Conservation (phyloP, 2,888 invertebrate species). For the Chrysolina haemoptera region DNA sequence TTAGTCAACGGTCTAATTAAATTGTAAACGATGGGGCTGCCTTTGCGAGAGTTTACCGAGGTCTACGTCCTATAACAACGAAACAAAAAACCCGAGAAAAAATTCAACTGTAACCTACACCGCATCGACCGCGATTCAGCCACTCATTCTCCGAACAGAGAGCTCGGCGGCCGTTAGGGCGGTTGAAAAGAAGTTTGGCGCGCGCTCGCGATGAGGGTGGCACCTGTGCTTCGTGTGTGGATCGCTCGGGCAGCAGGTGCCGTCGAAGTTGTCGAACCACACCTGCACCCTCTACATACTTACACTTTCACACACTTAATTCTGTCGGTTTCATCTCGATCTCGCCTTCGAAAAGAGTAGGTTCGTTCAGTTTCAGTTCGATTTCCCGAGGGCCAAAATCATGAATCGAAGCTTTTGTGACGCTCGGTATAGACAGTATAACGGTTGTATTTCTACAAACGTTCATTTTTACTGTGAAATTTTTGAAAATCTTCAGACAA, state of each 20-base stretch:
- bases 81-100: constrained; percentile 26
- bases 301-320: constrained; percentile 25
- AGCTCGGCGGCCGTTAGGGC: constrained; percentile 53
- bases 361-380: no score
- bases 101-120: constrained; percentile 32
- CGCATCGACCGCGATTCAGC: constrained; percentile 11
- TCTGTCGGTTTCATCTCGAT: constrained; percentile 12
- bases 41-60: neutral
- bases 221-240: constrained; percentile 54
- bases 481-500: no score
- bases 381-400: no score
- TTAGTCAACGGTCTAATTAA: neutral
- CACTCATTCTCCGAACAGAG: constrained; percentile 19
- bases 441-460: no score
- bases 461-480: no score
- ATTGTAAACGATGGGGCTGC: neutral
- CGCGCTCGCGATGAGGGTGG: constrained; percentile 56
- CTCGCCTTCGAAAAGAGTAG: neutral
- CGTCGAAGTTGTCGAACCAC: constrained; percentile 47
- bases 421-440: no score
- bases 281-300: constrained; percentile 54
- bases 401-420: no score
- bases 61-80: constrained; percentile 28
- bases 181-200: constrained; percentile 51
- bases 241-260: constrained; percentile 53